A percentile compares a stretch with the other conserved stretches of the same genome.
Conservation (phyloP, 2,113 vertebrate species). For the Paramormyrops kingsleyae region DNA sequence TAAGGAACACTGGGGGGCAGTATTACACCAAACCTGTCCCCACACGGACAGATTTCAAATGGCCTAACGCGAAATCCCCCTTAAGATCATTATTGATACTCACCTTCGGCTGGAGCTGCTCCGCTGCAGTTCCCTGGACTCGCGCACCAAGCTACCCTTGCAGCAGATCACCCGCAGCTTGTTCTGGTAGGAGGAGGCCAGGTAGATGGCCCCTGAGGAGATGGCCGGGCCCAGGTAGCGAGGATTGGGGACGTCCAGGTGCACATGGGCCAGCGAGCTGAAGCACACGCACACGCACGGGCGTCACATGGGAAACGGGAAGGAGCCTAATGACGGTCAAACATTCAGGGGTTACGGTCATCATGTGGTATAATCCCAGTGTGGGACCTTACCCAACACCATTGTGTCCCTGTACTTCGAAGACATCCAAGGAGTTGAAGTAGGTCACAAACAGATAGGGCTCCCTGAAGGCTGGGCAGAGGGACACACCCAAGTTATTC, state of each 20-base stretch:
- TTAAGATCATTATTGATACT: background rate
- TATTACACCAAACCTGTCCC: background rate
- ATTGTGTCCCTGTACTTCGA: constrained; percentile 89
- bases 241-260: constrained; percentile 90
- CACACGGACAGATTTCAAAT: background rate
- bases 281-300: background rate
- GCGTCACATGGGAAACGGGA: background rate
- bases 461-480: constrained; percentile 82
- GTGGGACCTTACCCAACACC: constrained; percentile 72
- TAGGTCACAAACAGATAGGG: constrained; percentile 97
- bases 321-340: background rate
- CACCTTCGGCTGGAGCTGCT: constrained; percentile 59
- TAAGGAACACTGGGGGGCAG: background rate
- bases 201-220: constrained; percentile 89
- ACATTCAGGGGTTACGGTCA: background rate
- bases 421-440: constrained; percentile 95
- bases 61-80: background rate
- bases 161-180: constrained; percentile 96
- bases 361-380: background rate
- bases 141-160: constrained; percentile 90
- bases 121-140: constrained; percentile 85
- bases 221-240: constrained; percentile 94
- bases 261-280: constrained; percentile 81
- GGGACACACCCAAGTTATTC: background rate
- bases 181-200: constrained; percentile 98